Evolutionary conservation across 2,888 invertebrate genomes (phyloP).

Genomic region (Rhamnusium bicolor): DNA sequence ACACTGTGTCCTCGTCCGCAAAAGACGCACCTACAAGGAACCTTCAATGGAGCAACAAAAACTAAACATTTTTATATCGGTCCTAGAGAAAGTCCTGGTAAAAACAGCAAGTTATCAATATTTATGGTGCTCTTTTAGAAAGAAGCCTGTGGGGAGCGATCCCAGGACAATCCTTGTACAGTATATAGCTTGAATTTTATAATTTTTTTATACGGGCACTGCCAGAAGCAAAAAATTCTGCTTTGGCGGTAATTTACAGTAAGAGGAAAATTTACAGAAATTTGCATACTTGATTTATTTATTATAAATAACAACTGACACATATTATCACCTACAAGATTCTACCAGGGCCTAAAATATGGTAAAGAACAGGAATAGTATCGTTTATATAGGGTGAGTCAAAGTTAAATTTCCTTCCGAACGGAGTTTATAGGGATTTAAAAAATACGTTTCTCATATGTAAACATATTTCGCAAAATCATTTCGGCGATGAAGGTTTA

Average conservation of each 20-base stretch:
- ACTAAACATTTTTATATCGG: conserved; percentile 39
- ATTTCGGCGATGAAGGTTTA: too few relatives aligned
- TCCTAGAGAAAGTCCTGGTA: conserved; percentile 8
- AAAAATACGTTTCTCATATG: too few relatives aligned
- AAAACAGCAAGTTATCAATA: conserved; percentile 38
- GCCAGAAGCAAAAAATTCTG: background rate
- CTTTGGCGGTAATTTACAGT: background rate
- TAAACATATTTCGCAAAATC: too few relatives aligned
- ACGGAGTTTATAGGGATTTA: too few relatives aligned
- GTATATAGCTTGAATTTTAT: conserved; percentile 14
- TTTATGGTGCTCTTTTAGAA: conserved; percentile 38
- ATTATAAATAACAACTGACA: background rate
- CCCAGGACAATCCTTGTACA: conserved; percentile 29
- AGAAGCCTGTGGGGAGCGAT: conserved; percentile 38
- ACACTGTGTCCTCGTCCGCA: conserved; percentile 9
- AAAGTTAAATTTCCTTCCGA: too few relatives aligned
- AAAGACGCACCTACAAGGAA: conserved; percentile 22
- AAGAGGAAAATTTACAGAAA: background rate
- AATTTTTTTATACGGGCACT: conserved; percentile 10
- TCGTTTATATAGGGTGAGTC: too few relatives aligned
- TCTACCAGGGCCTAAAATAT: too few relatives aligned
- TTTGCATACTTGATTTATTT: background rate
- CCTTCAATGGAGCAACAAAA: conserved; percentile 27
- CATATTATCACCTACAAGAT: too few relatives aligned
- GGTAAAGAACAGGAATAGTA: too few relatives aligned